A percentile compares a stretch with the other conserved stretches of the same genome.
Evolutionary conservation across 2,888 invertebrate species (phyloP).

Genomic region (Pachymerium ferrugineum): DNA sequence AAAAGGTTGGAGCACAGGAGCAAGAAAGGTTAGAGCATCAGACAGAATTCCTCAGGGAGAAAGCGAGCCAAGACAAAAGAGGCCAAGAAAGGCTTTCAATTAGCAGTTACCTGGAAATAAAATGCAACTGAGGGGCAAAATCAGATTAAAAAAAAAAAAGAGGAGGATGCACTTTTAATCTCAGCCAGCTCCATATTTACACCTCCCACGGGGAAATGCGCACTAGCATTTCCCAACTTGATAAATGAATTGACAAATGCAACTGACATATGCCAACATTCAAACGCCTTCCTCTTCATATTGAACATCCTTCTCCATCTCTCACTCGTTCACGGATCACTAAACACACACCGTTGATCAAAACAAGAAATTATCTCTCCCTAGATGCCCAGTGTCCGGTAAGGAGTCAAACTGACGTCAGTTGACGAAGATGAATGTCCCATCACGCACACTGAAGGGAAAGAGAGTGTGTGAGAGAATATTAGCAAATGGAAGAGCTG

Average conservation of each 20-base stretch:
- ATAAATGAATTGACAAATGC: conserved; percentile 21
- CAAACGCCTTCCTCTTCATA: neutral
- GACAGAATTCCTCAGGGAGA: neutral
- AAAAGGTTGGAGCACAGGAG: neutral
- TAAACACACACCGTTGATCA: neutral
- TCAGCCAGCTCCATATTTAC: neutral
- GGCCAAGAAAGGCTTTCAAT: neutral
- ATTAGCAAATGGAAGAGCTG: conserved; percentile 21
- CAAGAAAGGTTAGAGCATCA: neutral
- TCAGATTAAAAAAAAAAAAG: neutral
- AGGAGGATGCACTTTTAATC: conserved; percentile 4
- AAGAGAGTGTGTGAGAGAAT: neutral
- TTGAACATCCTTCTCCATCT: neutral
- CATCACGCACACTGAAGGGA: conserved; percentile 7
- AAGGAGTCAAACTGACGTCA: neutral
- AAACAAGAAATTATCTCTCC: conserved; percentile 15
- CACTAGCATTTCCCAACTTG: neutral
- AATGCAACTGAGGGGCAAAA: too few relatives aligned
- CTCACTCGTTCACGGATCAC: neutral
- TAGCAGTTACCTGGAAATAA: conserved; percentile 8
- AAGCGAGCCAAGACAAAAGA: neutral
- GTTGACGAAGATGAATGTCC: conserved; percentile 16
- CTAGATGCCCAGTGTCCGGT: neutral
- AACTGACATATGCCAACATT: conserved; percentile 21
- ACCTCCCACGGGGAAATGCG: neutral